Evolutionary conservation across 2,113 vertebrate species (phyloP), one percentile per base, ranked within the genome.

Genomic region (Calcarius ornatus): DNA sequence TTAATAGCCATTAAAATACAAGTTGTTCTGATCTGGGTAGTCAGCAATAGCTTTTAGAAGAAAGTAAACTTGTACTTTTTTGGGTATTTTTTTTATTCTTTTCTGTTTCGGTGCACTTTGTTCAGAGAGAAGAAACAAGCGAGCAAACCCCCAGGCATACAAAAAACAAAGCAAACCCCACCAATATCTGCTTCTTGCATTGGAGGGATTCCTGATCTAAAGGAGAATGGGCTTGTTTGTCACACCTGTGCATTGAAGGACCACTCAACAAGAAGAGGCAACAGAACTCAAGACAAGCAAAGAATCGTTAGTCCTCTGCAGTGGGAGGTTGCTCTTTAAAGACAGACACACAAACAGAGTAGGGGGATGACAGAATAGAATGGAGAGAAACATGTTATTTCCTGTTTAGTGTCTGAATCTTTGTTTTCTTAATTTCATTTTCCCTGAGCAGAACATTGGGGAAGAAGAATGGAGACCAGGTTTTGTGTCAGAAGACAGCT

Each of bases 261-360:
- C 13, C 6, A 10, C 11, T 22, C 23, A 30, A 78, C 5, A 54
- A 45, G 69, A 75, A 56, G 38, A 18, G 25, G 8, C 21, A 66
- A 24, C 7, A 24, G 16, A 47, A 7, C 21, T 20, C 2, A 4
- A 69, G 37, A 30, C 13, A 35, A 42, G 51, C 56, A 75, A 71
- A 35, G 30, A 18, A 42, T 20, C 25, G 63, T 23, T 8, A 30
- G 21, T 68, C 4, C 5, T 4, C 43, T 76, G 3, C 11, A 47
- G 12, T 0, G 1, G 25, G 24, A 76, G 5, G 12, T 66, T 14
- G 0, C 0, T 2, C 5, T 79, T 81, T 76, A 28, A 64, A 53
- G 40, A 50, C 0, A 0, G 27, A n/a, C 22, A 35, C 22, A 42
- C 2, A 54, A 80, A 42, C 19, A 40, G 17, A n/a, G 28, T 40